A percentile compares a stretch with the other conserved stretches of the same genome.
Conservation (phyloP, 2,888 invertebrate species). For the Megaustenia siamemsis region DNA sequence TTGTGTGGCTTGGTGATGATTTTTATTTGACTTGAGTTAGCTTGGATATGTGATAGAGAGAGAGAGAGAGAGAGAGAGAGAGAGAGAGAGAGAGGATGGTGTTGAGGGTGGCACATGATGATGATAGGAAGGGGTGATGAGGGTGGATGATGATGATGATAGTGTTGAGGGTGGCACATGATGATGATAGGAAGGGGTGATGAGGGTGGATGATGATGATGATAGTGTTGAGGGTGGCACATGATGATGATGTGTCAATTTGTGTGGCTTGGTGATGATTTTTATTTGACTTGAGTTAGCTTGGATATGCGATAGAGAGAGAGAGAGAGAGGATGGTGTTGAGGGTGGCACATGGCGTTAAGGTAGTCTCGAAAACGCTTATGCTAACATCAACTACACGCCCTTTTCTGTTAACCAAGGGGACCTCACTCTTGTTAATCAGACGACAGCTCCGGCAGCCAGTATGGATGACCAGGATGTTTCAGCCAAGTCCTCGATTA, state of each 20-base stretch:
- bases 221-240: not conserved
- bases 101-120: too few relatives aligned
- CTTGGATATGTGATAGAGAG: not conserved
- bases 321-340: too few relatives aligned
- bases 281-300: too few relatives aligned
- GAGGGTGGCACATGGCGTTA: too few relatives aligned
- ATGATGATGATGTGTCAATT: not conserved
- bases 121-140: not conserved
- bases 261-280: not conserved
- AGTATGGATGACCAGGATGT: too few relatives aligned
- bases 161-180: not conserved
- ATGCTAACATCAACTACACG: too few relatives aligned
- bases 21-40: not conserved
- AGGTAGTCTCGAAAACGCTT: too few relatives aligned
- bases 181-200: not conserved
- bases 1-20: not conserved
- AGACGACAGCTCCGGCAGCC: too few relatives aligned
- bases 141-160: not conserved
- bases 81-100: not conserved
- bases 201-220: not conserved
- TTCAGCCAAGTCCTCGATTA: too few relatives aligned
- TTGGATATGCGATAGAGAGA: too few relatives aligned
- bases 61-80: conserved; percentile 1
- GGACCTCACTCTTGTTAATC: too few relatives aligned
- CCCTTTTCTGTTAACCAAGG: too few relatives aligned